Base-by-base conservation (phyloP, 2,113 vertebrate species). In the Cephalopholis sonnerati region DNA sequence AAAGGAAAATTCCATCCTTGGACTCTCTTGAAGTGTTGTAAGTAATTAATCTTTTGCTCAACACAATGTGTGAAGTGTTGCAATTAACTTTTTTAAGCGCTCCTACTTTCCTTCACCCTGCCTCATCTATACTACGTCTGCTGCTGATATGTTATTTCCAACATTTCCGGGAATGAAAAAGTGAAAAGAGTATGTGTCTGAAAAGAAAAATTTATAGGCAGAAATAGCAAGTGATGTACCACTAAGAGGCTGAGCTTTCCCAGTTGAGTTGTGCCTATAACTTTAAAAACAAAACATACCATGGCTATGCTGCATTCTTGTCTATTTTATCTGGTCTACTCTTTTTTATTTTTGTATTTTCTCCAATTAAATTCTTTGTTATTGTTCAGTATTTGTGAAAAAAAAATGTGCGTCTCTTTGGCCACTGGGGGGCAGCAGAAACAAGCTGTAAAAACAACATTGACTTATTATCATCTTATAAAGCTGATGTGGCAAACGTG, bases 1-100 rank as follows among this genome's bases (percentile, higher is more conserved):
- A 66, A 59, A 81, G 81, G 72, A 83, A 86, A 84, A 86, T 88
- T 85, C 78, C 81, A 86, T 70, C 36, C 41, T 22, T 73, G 24
- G 46, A 67, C n/a, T 76, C 36, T 58, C 22, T 59, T 76, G n/a
- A 74, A 66, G 39, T 36, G 51, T 57, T 20, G 2, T 10, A 58
- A 69, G 81, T 41, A 25, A 79, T 84, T 65, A 59, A 39, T 79
- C 61, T 72, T 63, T 67, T 41, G n/a, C 62, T 68, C 8, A 44
- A 11, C 25, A 18, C 58, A 7, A 24, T 67, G 25, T 18, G 24
- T 44, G n/a, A 77, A 5, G 29, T 78, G 27, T 58, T 73, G 63
- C 67, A 80, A 76, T 87, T 55, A 36, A 51, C 69, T 53, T 29
- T 57, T 81, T 7, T 13, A 36, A 66, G 39, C 62, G 61, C 51